These are phyloP conservation scores for Microcebus jonahi DNA, from an alignment of 2,113 vertebrate species.

Conservation along the genomic window DNA sequence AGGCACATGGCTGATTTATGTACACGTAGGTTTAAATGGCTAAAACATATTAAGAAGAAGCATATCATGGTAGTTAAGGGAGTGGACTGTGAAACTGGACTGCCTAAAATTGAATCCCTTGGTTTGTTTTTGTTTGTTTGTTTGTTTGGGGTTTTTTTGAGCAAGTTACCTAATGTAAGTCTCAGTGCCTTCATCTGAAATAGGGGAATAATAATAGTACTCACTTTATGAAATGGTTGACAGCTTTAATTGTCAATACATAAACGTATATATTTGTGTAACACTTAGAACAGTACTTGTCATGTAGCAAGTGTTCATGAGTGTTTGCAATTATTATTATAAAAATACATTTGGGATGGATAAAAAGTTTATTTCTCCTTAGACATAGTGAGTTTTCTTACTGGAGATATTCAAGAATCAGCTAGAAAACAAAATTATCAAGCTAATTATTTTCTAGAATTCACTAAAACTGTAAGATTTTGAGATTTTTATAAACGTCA, in stretches of 20 bases:
- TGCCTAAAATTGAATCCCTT: neutral
- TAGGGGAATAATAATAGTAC: neutral
- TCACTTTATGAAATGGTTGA: neutral
- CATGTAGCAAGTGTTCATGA: neutral
- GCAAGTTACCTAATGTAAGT: neutral
- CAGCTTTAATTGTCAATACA: neutral
- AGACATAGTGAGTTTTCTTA: neutral
- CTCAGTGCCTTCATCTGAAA: neutral
- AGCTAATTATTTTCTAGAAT: neutral
- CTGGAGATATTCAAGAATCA: neutral
- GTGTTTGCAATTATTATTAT: neutral
- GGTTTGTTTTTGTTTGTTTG: no score
- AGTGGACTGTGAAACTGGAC: neutral
- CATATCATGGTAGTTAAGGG: neutral
- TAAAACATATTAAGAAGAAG: neutral
- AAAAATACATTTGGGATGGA: neutral
- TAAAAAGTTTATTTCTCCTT: conserved; percentile 7
- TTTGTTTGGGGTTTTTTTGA: neutral
- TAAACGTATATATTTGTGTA: neutral
- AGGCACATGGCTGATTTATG: neutral
- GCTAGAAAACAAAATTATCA: neutral
- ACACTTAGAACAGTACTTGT: neutral
- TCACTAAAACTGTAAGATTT: neutral
- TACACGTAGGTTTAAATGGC: neutral
- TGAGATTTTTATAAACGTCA: conserved; percentile 20